Percentiles rank a stretch among this genome's conserved stretches.
Evolutionary conservation across 2,888 invertebrate genomes (phyloP).

Genomic region (Eupithecia pulchellata): DNA sequence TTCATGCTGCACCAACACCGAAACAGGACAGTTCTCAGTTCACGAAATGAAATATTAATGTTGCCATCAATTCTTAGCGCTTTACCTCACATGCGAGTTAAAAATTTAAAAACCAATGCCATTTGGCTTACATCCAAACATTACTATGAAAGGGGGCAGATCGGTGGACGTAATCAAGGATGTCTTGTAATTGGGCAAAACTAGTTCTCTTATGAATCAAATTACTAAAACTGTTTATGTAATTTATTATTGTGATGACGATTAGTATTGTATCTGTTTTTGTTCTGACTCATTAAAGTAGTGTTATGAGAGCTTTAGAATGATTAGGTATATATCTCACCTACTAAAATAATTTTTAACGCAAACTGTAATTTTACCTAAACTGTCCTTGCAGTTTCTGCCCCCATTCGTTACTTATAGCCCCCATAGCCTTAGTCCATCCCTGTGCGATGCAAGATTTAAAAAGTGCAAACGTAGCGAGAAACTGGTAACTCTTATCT

Average conservation of each 20-base stretch:
- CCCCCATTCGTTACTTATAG: neutral
- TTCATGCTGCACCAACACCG: constrained; percentile 31
- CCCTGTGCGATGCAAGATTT: constrained; percentile 39
- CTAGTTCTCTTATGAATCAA: neutral
- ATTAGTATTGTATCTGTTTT: too few relatives aligned
- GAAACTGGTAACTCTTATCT: constrained; percentile 40
- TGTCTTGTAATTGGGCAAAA: neutral
- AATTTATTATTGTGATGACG: too few relatives aligned
- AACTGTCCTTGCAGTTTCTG: neutral
- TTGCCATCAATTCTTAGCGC: constrained; percentile 62
- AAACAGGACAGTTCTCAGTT: constrained; percentile 41
- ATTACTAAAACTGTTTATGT: neutral
- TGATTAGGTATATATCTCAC: too few relatives aligned
- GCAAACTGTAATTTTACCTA: too few relatives aligned
- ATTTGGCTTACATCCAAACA: constrained; percentile 69
- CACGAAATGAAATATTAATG: constrained; percentile 63
- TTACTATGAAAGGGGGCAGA: constrained; percentile 42
- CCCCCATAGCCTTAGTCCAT: constrained; percentile 2
- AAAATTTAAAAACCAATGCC: constrained; percentile 74
- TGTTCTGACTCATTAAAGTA: too few relatives aligned
- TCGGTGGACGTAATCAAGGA: constrained; percentile 24
- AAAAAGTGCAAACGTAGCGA: constrained; percentile 41
- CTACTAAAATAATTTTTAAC: too few relatives aligned
- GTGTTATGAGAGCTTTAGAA: too few relatives aligned
- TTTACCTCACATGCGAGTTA: constrained; percentile 59